Conservation (phyloP, 2,113 vertebrate genomes). For the Pampusana beccarii region DNA sequence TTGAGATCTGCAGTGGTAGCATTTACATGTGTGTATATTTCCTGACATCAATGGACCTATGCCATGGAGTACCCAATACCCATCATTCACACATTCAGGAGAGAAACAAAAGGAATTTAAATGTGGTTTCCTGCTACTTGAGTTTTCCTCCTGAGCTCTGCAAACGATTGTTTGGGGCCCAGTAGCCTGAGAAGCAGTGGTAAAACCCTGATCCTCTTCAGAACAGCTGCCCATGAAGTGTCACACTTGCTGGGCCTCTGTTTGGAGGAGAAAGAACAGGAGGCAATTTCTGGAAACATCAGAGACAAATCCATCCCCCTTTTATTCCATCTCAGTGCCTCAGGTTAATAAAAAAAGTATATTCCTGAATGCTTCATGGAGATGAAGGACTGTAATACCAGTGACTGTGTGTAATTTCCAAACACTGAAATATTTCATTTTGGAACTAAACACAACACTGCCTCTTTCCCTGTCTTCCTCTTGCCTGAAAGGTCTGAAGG, state of each 20-base stretch:
- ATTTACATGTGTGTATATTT: background rate
- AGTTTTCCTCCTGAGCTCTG: background rate
- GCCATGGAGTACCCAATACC: background rate
- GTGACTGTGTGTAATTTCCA: background rate
- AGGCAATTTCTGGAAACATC: background rate
- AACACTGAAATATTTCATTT: background rate
- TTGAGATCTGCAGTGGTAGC: background rate
- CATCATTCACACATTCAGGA: background rate
- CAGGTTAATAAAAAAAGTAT: background rate
- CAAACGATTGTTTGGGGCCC: background rate
- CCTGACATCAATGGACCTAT: background rate
- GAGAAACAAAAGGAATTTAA: background rate
- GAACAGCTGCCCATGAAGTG: conserved; percentile 19
- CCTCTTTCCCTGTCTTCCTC: background rate
- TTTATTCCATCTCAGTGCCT: background rate
- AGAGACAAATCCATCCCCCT: background rate
- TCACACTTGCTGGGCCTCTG: background rate
- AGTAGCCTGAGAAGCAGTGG: background rate
- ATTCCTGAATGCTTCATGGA: background rate
- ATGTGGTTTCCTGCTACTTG: background rate
- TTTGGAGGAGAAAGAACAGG: background rate
- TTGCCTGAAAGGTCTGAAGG: background rate
- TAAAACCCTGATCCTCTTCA: conserved; percentile 13
- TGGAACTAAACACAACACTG: background rate
- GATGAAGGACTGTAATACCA: background rate